Conservation (phyloP, 2,888 invertebrate species). For the Trichopoda pennipes region DNA sequence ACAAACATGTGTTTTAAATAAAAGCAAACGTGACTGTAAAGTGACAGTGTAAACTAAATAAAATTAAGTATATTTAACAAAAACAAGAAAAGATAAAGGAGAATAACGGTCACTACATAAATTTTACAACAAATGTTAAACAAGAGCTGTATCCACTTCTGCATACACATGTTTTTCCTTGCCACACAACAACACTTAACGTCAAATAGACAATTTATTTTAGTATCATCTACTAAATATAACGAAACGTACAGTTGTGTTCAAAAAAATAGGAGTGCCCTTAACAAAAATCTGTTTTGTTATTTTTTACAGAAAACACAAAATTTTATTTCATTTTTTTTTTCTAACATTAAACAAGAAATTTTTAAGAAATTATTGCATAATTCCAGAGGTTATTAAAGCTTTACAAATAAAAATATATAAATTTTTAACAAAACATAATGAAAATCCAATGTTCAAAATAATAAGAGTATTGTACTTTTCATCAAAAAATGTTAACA, state of each 20-base stretch:
- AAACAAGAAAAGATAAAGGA: neutral
- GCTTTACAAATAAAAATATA: no score
- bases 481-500: no score
- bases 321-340: no score
- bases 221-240: constrained; percentile 13
- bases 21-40: constrained; percentile 62
- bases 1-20: constrained; percentile 50
- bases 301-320: no score
- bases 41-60: constrained; percentile 57
- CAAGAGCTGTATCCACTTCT: constrained; percentile 19
- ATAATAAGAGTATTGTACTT: no score
- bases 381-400: no score
- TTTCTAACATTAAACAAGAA: no score
- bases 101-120: constrained; percentile 50
- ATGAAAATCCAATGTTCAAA: no score
- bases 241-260: neutral
- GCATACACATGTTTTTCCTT: constrained; percentile 21
- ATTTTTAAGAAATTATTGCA: no score
- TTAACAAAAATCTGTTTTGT: no score
- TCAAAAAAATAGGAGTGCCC: no score
- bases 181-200: constrained; percentile 29
- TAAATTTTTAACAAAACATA: no score
- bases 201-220: constrained; percentile 52
- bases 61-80: constrained; percentile 25
- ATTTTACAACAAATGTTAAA: constrained; percentile 52